Conservation (phyloP, 2,888 invertebrate genomes). For the Ptilodon capucinus region DNA sequence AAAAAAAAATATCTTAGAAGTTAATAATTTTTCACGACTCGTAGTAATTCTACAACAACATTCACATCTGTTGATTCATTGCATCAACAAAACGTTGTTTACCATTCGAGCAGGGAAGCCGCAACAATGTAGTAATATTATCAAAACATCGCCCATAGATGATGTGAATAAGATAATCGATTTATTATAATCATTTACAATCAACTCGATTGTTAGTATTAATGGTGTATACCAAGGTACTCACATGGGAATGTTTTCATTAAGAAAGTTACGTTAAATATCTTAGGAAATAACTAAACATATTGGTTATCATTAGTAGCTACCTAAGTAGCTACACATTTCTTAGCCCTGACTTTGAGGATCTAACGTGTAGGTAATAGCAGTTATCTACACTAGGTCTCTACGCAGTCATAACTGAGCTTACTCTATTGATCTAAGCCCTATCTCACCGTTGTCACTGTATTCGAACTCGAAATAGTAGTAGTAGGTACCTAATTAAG, state of each 20-base stretch:
- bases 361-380: too few species aligned
- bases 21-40: too few species aligned
- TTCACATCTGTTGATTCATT: slow-evolving; percentile 7
- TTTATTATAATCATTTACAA: slow-evolving; percentile 10
- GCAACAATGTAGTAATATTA: slow-evolving; percentile 19
- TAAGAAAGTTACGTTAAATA: not conserved
- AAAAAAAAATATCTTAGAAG: not conserved
- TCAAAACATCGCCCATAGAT: slow-evolving; percentile 23
- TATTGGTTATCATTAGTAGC: too few species aligned
- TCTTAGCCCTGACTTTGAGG: too few species aligned
- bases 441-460: too few species aligned
- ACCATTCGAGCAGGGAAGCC: not conserved
- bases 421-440: too few species aligned
- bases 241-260: slow-evolving; percentile 18
- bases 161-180: slow-evolving; percentile 12
- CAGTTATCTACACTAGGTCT: too few species aligned
- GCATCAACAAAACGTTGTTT: slow-evolving; percentile 12
- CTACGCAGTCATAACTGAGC: too few species aligned
- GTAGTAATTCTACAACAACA: not conserved
- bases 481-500: too few species aligned
- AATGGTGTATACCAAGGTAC: slow-evolving; percentile 7
- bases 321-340: too few species aligned
- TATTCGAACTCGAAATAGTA: too few species aligned
- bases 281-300: not conserved
- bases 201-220: slow-evolving; percentile 20